Percentiles rank a stretch among this genome's conserved stretches.
Conservation (phyloP, 64 coral and sea anemone genomes). For the Dendronephthya gigantea region DNA sequence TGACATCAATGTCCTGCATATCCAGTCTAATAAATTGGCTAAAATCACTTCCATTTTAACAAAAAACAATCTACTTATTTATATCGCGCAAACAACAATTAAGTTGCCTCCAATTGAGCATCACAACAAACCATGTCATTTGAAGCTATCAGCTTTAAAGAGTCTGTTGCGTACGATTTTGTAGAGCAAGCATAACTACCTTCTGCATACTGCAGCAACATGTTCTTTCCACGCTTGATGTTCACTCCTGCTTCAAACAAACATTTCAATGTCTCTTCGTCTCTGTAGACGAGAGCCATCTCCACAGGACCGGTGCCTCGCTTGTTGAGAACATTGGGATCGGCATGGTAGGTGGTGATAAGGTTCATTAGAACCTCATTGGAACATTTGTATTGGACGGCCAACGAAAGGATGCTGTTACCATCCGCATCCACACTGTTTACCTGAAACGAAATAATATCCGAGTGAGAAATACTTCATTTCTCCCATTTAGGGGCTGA, state of each 20-base stretch:
- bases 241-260: slow-evolving; percentile 13
- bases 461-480: too few species aligned
- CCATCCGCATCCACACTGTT: neutral
- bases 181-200: neutral
- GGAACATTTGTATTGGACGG: neutral
- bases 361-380: neutral
- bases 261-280: neutral
- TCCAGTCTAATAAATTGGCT: too few species aligned
- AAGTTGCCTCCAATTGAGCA: too few species aligned
- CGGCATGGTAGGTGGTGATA: neutral
- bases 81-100: too few species aligned
- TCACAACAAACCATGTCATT: too few species aligned
- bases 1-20: too few species aligned
- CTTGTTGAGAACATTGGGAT: neutral
- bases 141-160: too few species aligned
- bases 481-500: too few species aligned
- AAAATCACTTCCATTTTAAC: too few species aligned
- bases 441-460: neutral
- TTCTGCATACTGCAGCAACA: slow-evolving; percentile 8
- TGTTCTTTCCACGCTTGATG: slow-evolving; percentile 6
- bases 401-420: slow-evolving; percentile 2
- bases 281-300: neutral
- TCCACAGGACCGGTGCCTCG: neutral
- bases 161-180: too few species aligned
- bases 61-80: too few species aligned